A percentile compares a stretch with the other conserved stretches of the same genome.
Evolutionary conservation across 1,140 invertebrate species (phyloP).

Genomic region (Ceratoteleas bidentatus): DNA sequence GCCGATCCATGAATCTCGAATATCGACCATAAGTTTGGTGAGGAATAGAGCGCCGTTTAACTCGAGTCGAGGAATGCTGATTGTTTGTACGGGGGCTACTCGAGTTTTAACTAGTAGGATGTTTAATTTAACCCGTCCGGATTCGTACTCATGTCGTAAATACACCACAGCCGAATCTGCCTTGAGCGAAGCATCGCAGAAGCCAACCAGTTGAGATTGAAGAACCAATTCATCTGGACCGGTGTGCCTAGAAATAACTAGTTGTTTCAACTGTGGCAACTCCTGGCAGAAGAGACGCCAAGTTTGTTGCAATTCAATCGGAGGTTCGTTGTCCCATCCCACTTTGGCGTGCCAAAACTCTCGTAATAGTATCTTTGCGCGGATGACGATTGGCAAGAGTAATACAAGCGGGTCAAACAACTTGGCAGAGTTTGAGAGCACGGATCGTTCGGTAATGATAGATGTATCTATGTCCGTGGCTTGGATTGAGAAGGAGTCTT

Average conservation of each 20-base stretch:
- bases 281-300: neutral
- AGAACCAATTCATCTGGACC: too few species aligned
- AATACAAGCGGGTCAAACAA: slow-evolving; percentile 40
- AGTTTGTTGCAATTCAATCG: neutral
- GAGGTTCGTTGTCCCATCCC: neutral
- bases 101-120: too few species aligned
- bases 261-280: neutral
- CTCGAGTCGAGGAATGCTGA: neutral
- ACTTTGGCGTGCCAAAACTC: slow-evolving; percentile 1
- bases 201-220: too few species aligned
- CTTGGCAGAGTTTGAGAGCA: slow-evolving; percentile 63
- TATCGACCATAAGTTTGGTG: too few species aligned
- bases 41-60: neutral
- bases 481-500: neutral
- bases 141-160: too few species aligned
- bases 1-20: too few species aligned
- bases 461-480: neutral
- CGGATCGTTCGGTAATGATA: slow-evolving; percentile 20
- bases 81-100: too few species aligned
- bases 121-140: too few species aligned
- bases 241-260: neutral
- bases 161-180: too few species aligned
- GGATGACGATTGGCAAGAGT: slow-evolving; percentile 54
- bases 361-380: slow-evolving; percentile 63
- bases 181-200: too few species aligned